Base-by-base conservation (phyloP, 2,797 vertebrate genomes). In the Gymnothorax javanicus region DNA sequence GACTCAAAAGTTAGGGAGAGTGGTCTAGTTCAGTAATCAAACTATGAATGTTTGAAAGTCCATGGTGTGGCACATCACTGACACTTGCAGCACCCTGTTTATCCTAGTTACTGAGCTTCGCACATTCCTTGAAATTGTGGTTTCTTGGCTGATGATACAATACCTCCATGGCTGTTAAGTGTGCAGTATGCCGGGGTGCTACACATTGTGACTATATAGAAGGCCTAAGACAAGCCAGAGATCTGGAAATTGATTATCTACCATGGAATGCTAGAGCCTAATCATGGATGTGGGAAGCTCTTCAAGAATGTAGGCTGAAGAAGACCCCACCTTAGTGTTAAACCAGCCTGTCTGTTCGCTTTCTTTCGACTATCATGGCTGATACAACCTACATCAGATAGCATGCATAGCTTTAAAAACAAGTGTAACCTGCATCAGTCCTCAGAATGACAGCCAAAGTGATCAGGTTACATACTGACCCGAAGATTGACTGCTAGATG, bases 361-460 rank as follows among this genome's bases (percentile, higher is more conserved):
- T 20, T 6, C 17, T 81, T 52, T 81, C 77, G 56, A 81, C 50
- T 56, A 81, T 56, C 3, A 56, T 20, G 50, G 50, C 20, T 56
- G 9, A 56, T 2, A 12, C 23, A 5, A 23, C 20, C 20, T 23
- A 23, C 77, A 81, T 81, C 77, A 81, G 50, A 81, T 56, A 81
- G 23, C 77, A 56, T 81, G 54, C 77, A 81, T 81, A 56, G 73
- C 73, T 77, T 77, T 50, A 52, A 52, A 81, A 81, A 81, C 52
- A n/a, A 81, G 77, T 81, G 50, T 23, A 54, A 81, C 77, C 52
- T n/a, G 77, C 23, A 52, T 56, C 20, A 54, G 52, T 56, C 77
- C 52, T 56, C 52, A 54, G 77, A 81, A 56, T n/a, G 43, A 77
- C 13, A 20, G 77, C 20, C 50, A 81, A 81, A 56, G 77, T 54